Base-by-base conservation (phyloP, 2,797 vertebrate species). In the Adrianichthys oophorus region DNA sequence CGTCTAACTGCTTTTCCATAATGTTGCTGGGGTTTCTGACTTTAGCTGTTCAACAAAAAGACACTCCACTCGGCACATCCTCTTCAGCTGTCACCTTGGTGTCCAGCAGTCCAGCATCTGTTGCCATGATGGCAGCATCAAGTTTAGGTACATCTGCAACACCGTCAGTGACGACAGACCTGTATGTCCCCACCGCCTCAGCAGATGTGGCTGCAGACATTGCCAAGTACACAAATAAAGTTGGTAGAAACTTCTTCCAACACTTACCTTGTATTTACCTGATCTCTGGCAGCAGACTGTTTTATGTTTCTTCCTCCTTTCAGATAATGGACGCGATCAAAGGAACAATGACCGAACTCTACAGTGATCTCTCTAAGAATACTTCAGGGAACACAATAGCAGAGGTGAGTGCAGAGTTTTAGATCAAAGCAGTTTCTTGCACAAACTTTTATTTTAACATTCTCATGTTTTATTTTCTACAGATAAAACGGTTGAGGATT, bases 211-310 rank as follows among this genome's bases (percentile, higher is more conserved):
- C 97, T 42, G 96, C 96, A 23, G 97, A 99, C 73, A 98, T 99
- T 32, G 96, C 96, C 78, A 99, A 98, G 80, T 99, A 99, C 50
- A 99, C 97, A 15, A 98, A 93, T 89, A 99, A 99, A 92, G 97
- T 98, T 85, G 93, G 93, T 82, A n/a, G 16, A 0, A 18, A 43
- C 52, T 42, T 58, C 32, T 37, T 37, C 10, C 32, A 37, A 37
- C 32, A 37, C 32, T 26, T 26, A 7, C 7, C 6, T 26, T 37
- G 32, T 37, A 12, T 37, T 37, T 37, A 13, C 10, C 32, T 37
- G 32, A 13, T 37, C 32, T 37, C 10, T 37, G 32, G 32, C 32
- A 12, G 32, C 2, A 37, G 10, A 37, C 26, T 6, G 26, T 29
- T 29, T 13, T 12, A 37, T 37, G 10, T 37, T 37, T 37, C 32